phyloP scores from a whole-genome alignment of 2,113 vertebrate species.

The Anoplopoma fimbria region DNA sequence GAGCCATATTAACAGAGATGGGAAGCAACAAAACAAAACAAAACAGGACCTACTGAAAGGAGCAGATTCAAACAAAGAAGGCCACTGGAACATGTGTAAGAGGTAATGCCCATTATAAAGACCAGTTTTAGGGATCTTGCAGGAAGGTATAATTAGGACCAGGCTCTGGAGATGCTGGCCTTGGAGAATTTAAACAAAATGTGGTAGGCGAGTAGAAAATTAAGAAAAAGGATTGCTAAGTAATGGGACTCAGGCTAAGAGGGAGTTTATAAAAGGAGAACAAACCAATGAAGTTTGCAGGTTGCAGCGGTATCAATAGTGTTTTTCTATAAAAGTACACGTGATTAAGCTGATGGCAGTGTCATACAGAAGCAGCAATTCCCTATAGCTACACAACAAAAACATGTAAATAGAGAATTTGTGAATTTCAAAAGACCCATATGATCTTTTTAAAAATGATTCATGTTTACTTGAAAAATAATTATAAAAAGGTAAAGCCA shows the following conservation, averaged over 20 bases:
- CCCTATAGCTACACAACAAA: neutral
- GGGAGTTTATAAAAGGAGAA: too few species aligned
- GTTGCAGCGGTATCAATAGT: neutral
- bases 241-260: conserved; percentile 12
- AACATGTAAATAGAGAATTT: neutral
- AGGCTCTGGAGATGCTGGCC: neutral
- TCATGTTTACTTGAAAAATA: neutral
- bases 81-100: conserved; percentile 7
- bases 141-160: conserved; percentile 36
- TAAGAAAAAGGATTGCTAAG: neutral
- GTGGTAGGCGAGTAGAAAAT: conserved; percentile 13
- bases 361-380: neutral
- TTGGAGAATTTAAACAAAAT: conserved; percentile 17
- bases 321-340: neutral
- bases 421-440: neutral
- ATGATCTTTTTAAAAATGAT: neutral
- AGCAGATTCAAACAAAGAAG: neutral
- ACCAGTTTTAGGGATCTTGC: conserved; percentile 13
- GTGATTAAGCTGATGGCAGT: neutral
- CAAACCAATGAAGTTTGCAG: neutral
- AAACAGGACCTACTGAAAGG: neutral
- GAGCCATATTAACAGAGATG: neutral
- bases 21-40: neutral
- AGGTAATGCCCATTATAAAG: conserved; percentile 14
- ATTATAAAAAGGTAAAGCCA: neutral